phyloP scores from a whole-genome alignment of 2,888 invertebrate genomes.

The Stenodema calcarata region DNA sequence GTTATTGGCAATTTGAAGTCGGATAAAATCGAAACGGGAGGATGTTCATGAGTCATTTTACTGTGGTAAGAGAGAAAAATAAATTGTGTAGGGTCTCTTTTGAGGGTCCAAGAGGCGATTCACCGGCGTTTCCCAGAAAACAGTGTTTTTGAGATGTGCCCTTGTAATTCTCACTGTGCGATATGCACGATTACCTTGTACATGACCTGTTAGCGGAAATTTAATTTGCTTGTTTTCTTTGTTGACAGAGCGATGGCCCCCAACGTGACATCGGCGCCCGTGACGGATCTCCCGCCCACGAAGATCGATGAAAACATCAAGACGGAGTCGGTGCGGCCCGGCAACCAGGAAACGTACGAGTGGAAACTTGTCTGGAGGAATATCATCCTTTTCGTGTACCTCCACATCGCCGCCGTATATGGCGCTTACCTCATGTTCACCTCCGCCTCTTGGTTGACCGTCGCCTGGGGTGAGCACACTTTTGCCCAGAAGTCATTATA shows the following conservation, averaged over 20 bases:
- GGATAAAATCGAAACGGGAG: too few relatives aligned
- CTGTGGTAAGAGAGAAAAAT: too few relatives aligned
- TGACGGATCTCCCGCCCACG: constrained; percentile 56
- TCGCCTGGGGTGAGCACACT: constrained; percentile 71
- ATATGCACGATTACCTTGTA: too few relatives aligned
- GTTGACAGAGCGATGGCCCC: constrained; percentile 61
- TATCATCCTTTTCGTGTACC: constrained; percentile 76
- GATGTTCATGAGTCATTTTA: too few relatives aligned
- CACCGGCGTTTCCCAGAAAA: too few relatives aligned
- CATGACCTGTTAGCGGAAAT: not conserved
- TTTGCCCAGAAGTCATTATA: too few relatives aligned
- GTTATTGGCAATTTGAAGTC: too few relatives aligned
- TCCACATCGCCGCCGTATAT: constrained; percentile 78
- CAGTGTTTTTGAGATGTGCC: too few relatives aligned
- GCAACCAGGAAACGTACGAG: constrained; percentile 56
- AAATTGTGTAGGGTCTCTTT: too few relatives aligned
- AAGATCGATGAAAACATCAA: constrained; percentile 21
- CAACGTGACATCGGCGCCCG: constrained; percentile 62
- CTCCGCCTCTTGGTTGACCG: constrained; percentile 76
- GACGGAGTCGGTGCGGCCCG: constrained; percentile 4
- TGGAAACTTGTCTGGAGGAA: constrained; percentile 78
- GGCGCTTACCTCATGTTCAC: constrained; percentile 76
- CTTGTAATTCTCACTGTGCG: too few relatives aligned
- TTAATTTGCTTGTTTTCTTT: not conserved
- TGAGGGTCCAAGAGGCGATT: too few relatives aligned